Conservation (phyloP, 2,888 invertebrate species). For the Boloria euphrosyne region DNA sequence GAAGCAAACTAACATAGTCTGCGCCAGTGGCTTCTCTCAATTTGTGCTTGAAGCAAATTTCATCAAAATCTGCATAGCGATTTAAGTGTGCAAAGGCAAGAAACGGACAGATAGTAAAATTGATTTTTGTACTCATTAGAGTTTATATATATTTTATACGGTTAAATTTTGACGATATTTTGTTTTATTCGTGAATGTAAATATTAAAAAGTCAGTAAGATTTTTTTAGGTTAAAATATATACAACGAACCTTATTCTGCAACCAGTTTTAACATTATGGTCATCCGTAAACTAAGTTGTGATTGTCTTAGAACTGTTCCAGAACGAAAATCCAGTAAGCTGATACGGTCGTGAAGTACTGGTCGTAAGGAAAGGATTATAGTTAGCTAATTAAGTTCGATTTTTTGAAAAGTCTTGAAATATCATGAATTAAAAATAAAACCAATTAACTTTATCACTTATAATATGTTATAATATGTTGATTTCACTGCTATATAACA, state of each 20-base stretch:
- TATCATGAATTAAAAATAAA: background rate
- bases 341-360: slow-evolving; percentile 32
- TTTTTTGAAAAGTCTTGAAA: background rate
- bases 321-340: slow-evolving; percentile 31
- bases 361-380: slow-evolving; percentile 23
- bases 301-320: slow-evolving; percentile 28
- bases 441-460: background rate
- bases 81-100: too few relatives aligned
- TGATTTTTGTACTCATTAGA: too few relatives aligned
- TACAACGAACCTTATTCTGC: background rate
- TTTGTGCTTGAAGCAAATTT: too few relatives aligned
- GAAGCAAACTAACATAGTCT: too few relatives aligned
- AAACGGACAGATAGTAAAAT: too few relatives aligned
- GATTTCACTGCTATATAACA: too few relatives aligned
- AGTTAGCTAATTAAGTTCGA: slow-evolving; percentile 16
- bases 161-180: too few relatives aligned
- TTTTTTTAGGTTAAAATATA: background rate
- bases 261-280: slow-evolving; percentile 13
- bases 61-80: too few relatives aligned
- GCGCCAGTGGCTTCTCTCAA: too few relatives aligned
- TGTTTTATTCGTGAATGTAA: too few relatives aligned
- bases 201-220: background rate
- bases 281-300: slow-evolving; percentile 21
- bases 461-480: too few relatives aligned
- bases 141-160: too few relatives aligned